These are phyloP conservation scores for Cynodonichthys magdalenae DNA, from an alignment of 2,797 vertebrate genomes.

Conservation along the genomic window DNA sequence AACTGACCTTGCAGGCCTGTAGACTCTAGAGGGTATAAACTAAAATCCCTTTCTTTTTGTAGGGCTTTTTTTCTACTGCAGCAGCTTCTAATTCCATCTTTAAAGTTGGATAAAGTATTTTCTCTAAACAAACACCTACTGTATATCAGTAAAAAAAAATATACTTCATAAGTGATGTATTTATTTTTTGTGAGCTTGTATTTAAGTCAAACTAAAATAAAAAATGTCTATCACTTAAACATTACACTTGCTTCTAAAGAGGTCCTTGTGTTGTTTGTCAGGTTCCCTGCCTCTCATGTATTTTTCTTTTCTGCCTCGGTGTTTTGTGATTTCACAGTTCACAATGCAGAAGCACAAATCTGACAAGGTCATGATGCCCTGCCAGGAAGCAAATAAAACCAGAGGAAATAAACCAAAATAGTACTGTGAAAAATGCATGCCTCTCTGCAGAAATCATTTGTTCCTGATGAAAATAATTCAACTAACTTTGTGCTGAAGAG, in stretches of 20 bases:
- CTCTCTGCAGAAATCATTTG: neutral
- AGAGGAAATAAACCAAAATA: neutral
- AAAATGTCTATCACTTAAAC: slow-evolving; percentile 17
- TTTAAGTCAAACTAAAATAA: too few relatives aligned
- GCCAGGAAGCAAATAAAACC: slow-evolving; percentile 9
- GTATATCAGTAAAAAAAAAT: neutral
- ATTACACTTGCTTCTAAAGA: slow-evolving; percentile 16
- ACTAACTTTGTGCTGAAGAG: neutral
- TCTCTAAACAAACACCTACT: neutral
- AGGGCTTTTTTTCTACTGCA: neutral
- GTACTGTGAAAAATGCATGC: neutral
- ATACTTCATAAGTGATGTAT: neutral
- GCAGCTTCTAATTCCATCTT: neutral
- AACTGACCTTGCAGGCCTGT: neutral
- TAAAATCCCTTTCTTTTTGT: too few relatives aligned
- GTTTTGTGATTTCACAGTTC: slow-evolving; percentile 28
- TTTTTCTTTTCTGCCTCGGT: slow-evolving; percentile 7
- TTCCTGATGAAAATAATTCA: slow-evolving; percentile 6
- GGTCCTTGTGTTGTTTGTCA: neutral
- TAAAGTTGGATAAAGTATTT: neutral
- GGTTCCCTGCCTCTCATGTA: neutral
- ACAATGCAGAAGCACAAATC: slow-evolving; percentile 8
- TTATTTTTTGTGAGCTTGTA: neutral
- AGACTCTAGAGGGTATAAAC: neutral
- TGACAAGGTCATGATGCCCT: slow-evolving; percentile 13